Evolutionary conservation across 1,140 invertebrate genomes (phyloP).

Genomic region (Drosophila oshimai): DNA sequence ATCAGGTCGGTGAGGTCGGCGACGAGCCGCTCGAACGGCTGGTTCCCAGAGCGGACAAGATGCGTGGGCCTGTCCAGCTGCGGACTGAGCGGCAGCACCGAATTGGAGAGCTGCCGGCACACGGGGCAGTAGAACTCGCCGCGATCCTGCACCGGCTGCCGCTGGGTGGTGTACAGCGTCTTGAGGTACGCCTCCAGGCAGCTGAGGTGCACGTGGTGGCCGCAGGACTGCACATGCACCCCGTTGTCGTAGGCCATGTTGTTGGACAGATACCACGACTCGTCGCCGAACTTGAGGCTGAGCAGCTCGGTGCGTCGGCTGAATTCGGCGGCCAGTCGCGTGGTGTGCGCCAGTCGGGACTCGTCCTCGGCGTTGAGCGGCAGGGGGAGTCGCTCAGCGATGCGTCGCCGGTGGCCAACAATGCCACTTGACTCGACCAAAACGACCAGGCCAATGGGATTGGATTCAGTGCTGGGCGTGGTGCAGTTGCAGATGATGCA

Average conservation of each 20-base stretch:
- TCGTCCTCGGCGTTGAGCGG: conserved; percentile 69
- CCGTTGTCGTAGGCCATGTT: conserved; percentile 96
- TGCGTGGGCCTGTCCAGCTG: conserved; percentile 88
- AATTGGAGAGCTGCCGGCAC: conserved; percentile 96
- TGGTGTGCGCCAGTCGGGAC: conserved; percentile 52
- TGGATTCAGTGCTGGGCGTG: conserved; percentile 91
- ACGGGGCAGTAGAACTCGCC: conserved; percentile 97
- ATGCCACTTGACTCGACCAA: conserved; percentile 85
- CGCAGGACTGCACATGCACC: conserved; percentile 97
- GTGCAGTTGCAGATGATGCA: conserved; percentile 98
- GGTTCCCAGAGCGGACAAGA: conserved; percentile 85
- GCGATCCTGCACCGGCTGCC: conserved; percentile 89
- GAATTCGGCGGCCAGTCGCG: conserved; percentile 70
- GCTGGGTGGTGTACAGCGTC: conserved; percentile 89
- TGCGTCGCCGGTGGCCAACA: conserved; percentile 80
- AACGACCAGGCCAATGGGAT: conserved; percentile 95
- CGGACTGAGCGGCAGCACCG: conserved; percentile 93
- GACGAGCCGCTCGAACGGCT: conserved; percentile 84
- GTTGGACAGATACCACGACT: conserved; percentile 92
- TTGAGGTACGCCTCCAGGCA: conserved; percentile 95
- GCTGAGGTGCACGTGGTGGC: conserved; percentile 96
- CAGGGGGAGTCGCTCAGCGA: conserved; percentile 63
- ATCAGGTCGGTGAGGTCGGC: conserved; percentile 86
- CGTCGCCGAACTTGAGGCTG: conserved; percentile 73
- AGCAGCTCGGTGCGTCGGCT: conserved; percentile 67